These are phyloP conservation scores for Ctenicera cuprea DNA, from an alignment of 2,888 invertebrate genomes.

Conservation along the genomic window DNA sequence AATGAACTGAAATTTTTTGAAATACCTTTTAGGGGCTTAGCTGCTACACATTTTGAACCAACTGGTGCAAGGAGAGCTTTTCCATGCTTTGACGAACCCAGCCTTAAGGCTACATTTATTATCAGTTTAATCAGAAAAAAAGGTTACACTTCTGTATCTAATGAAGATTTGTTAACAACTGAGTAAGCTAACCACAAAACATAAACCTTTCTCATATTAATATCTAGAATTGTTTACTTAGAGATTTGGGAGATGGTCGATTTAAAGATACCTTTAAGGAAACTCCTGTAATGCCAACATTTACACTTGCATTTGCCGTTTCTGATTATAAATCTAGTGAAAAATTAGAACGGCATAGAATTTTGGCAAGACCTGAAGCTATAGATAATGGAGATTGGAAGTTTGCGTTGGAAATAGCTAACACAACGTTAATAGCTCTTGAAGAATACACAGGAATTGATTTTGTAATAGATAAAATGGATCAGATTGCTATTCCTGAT, in stretches of 20 bases:
- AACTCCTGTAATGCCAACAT: constrained; percentile 80
- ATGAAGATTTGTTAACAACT: constrained; percentile 36
- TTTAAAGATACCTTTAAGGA: constrained; percentile 42
- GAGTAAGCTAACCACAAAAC: constrained; percentile 10
- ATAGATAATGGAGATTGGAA: constrained; percentile 63
- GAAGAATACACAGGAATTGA: constrained; percentile 76
- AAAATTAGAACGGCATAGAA: constrained; percentile 60
- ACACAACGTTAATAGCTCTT: constrained; percentile 72
- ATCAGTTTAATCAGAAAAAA: constrained; percentile 68
- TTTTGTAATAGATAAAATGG: constrained; percentile 77
- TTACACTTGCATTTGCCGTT: constrained; percentile 85
- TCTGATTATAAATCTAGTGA: constrained; percentile 73
- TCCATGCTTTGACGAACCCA: constrained; percentile 84
- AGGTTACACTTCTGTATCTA: constrained; percentile 46
- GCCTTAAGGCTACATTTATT: constrained; percentile 66
- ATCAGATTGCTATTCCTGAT: constrained; percentile 88
- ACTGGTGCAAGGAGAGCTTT: constrained; percentile 81
- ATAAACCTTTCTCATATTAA: not conserved
- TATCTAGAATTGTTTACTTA: not conserved
- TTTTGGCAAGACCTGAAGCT: constrained; percentile 60
- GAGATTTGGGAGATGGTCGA: constrained; percentile 35
- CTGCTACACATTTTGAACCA: constrained; percentile 81
- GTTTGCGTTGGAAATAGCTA: constrained; percentile 72
- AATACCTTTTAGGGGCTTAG: constrained; percentile 58
- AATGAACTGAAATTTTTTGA: constrained; percentile 1